phyloP scores from a whole-genome alignment of 2,888 invertebrate genomes.

The Folsomia candida region DNA sequence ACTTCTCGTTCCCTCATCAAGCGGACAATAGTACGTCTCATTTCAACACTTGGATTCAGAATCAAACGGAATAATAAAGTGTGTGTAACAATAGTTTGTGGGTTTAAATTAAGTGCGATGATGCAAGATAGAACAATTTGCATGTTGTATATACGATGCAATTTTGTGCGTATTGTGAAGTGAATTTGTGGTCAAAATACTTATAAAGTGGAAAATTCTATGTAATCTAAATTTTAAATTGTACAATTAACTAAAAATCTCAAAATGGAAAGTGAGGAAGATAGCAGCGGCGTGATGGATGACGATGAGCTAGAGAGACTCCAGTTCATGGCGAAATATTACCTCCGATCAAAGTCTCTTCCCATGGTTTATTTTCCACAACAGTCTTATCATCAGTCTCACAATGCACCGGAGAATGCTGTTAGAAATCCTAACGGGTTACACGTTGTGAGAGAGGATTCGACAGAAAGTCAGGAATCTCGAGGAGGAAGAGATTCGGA shows the following conservation, averaged over 20 bases:
- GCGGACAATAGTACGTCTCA: not conserved
- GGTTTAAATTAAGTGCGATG: too few relatives aligned
- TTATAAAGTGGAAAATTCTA: too few relatives aligned
- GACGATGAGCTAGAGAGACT: slow-evolving; percentile 35
- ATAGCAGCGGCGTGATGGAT: slow-evolving; percentile 35
- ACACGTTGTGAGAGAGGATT: slow-evolving; percentile 28
- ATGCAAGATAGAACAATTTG: too few relatives aligned
- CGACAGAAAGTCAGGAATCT: slow-evolving; percentile 21
- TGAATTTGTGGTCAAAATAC: too few relatives aligned
- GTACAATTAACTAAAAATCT: not conserved
- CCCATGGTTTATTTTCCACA: slow-evolving; percentile 35
- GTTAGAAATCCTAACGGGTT: not conserved
- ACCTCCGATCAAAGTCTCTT: slow-evolving; percentile 39
- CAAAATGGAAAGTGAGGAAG: slow-evolving; percentile 37
- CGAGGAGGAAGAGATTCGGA: not conserved
- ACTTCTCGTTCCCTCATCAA: not conserved
- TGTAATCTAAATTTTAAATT: not conserved
- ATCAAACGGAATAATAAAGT: not conserved
- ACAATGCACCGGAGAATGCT: not conserved
- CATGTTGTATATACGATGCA: too few relatives aligned
- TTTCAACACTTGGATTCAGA: not conserved
- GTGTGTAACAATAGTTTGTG: not conserved
- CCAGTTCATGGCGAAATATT: slow-evolving; percentile 40
- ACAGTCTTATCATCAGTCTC: not conserved
- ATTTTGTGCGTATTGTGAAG: too few relatives aligned